Percentiles rank a stretch among this genome's conserved stretches.
These are phyloP conservation scores for Phocoena phocoena DNA, from an alignment of 2,113 vertebrate species.

Conservation along the genomic window DNA sequence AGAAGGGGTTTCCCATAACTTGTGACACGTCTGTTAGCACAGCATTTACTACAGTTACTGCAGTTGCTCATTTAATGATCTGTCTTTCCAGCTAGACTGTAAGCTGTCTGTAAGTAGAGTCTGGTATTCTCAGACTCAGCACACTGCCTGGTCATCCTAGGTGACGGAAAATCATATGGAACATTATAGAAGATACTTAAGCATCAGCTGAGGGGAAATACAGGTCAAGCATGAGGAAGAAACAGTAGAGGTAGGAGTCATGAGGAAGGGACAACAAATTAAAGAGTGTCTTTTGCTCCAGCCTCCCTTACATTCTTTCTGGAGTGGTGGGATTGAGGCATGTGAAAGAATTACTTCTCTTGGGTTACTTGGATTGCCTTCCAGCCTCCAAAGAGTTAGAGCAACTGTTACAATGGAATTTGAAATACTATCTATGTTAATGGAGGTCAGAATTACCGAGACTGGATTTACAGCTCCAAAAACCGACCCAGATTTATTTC, in stretches of 20 bases:
- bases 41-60: neutral
- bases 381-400: slow-evolving; percentile 29
- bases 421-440: slow-evolving; percentile 67
- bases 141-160: neutral
- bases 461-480: slow-evolving; percentile 64
- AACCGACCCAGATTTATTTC: slow-evolving; percentile 63
- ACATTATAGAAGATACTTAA: neutral
- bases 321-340: neutral
- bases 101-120: neutral
- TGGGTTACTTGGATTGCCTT: neutral
- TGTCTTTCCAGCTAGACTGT: neutral
- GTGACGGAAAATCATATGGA: neutral
- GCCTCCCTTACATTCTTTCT: neutral
- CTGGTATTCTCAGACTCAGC: neutral
- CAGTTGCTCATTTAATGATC: neutral
- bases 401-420: slow-evolving; percentile 26
- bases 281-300: neutral
- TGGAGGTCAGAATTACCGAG: slow-evolving; percentile 51
- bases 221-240: neutral
- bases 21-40: neutral
- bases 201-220: neutral
- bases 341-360: neutral
- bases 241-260: neutral
- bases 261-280: neutral
- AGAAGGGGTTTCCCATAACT: neutral